Percentiles rank a stretch among this genome's conserved stretches.
phyloP scores from a whole-genome alignment of 2,113 vertebrate genomes.

The Odocoileus virginianus region DNA sequence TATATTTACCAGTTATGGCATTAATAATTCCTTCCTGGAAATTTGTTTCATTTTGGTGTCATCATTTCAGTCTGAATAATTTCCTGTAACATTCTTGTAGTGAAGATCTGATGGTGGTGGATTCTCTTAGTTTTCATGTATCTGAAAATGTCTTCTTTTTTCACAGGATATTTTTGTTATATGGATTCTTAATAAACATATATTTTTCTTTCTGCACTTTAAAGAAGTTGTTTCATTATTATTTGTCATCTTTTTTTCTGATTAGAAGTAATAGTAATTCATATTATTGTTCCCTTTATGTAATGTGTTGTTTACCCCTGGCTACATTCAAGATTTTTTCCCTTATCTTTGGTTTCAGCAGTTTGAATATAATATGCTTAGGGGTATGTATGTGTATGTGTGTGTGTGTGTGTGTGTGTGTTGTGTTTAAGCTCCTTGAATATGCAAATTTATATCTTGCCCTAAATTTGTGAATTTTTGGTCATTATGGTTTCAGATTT shows the following conservation, averaged over 20 bases:
- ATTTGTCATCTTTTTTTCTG: neutral
- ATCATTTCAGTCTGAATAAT: neutral
- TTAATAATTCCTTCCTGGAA: neutral
- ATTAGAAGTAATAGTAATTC: neutral
- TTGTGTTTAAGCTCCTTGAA: neutral
- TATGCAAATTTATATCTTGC: neutral
- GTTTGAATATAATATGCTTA: neutral
- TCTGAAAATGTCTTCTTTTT: neutral
- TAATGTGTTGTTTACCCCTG: neutral
- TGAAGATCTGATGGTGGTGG: neutral
- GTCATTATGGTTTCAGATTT: neutral
- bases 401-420: neutral
- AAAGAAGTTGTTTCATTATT: neutral
- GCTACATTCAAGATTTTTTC: neutral
- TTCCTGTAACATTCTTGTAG: neutral
- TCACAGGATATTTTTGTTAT: neutral
- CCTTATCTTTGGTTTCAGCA: neutral
- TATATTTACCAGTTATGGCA: neutral
- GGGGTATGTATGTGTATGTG: neutral
- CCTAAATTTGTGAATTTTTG: neutral
- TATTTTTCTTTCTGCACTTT: neutral
- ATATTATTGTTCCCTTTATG: neutral
- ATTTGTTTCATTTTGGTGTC: neutral
- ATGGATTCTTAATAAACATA: neutral
- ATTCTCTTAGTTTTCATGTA: neutral